Base-by-base conservation (phyloP, 2,888 invertebrate genomes). In the Cyaniris semiargus region DNA sequence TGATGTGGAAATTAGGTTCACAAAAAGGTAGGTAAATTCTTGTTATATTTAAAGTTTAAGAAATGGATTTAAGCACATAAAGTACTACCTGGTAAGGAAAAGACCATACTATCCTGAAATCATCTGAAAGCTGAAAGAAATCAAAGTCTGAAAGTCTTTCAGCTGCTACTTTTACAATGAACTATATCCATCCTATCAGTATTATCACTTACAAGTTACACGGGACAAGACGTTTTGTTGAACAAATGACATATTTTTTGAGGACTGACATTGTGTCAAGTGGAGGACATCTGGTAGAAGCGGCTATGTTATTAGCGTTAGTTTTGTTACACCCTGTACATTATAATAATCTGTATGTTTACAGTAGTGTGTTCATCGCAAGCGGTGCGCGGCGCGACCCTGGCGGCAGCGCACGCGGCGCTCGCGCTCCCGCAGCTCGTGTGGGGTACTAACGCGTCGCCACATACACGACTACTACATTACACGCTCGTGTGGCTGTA, bases 361-460 rank as follows among this genome's bases (percentile, higher is more conserved):
- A 38, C 23, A 38, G n/a, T 34, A 21, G 38, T 71, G 2, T n/a
- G 86, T 83, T 13, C 86, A 93, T 94, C 89, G 71, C 79, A 84
- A 0, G 78, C 89, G 0, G 77, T 81, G 10, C 83, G 86, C 13
- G 83, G 95, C 21, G 85, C 95, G 78, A 95, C 95, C 0, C 86
- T 96, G 78, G 95, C 95, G 0, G 94, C 95, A 85, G 94, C 94
- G 83, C 95, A 95, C 76, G 90, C 94, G 21, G 92, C 96, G 82
- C 91, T 96, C 77, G 86, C 96, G 3, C 84, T 96, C 23, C 96
- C 96, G 0, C 94, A 94, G 83, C 87, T 96, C 78, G 96, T 96
- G 79, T 96, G 96, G 96, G 95, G 95, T 76, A 84, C 85, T 0
- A 89, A 85, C 7, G 82, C 86, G 0, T 77, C 85, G 0, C 81